Evolutionary conservation across 2,888 invertebrate genomes (phyloP).

Genomic region (Beris chalybata): DNA sequence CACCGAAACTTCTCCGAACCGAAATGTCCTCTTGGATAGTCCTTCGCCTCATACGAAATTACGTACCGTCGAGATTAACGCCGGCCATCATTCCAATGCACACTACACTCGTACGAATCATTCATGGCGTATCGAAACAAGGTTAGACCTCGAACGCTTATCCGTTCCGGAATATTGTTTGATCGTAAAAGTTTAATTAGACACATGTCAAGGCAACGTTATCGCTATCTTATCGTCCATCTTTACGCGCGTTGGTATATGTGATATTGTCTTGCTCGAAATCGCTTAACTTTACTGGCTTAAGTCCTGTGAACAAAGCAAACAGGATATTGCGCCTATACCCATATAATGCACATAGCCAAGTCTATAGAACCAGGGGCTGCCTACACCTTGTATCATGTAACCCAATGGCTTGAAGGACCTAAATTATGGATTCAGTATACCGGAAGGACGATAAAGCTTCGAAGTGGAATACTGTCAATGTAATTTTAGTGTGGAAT

Average conservation of each 20-base stretch:
- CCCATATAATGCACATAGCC: too few species aligned
- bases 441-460: conserved; percentile 17
- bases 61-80: not conserved
- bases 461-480: conserved; percentile 1
- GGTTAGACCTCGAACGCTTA: conserved; percentile 9
- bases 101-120: not conserved
- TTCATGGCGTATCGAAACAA: conserved; percentile 2
- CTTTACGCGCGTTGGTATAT: too few species aligned
- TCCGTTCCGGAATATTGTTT: conserved; percentile 31
- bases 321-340: too few species aligned
- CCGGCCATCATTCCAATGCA: not conserved
- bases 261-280: too few species aligned
- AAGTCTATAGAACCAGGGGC: too few species aligned
- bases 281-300: not conserved
- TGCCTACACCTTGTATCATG: too few species aligned
- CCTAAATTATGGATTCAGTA: conserved; percentile 8
- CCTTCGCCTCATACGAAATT: not conserved
- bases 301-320: too few species aligned
- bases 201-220: conserved; percentile 29
- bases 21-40: not conserved
- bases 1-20: not conserved
- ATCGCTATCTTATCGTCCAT: not conserved
- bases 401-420: not conserved
- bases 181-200: conserved; percentile 31
- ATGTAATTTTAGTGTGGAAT: not conserved